phyloP scores from a whole-genome alignment of 2,797 vertebrate genomes.

The Galago senegalensis region DNA sequence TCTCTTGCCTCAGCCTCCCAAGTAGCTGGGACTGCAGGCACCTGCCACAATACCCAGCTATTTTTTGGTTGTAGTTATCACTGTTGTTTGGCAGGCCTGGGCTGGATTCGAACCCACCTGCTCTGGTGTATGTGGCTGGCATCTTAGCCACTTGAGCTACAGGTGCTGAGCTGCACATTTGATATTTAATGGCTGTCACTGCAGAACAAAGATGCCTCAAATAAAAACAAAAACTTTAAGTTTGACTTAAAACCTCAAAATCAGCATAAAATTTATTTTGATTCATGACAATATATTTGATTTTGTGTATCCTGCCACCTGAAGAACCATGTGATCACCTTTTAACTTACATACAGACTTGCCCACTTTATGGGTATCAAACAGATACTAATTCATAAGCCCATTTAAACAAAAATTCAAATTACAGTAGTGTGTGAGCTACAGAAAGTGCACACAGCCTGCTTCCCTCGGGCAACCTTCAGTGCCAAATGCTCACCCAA shows the following conservation, averaged over 20 bases:
- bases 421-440: background rate
- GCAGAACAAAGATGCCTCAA: background rate
- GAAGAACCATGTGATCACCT: background rate
- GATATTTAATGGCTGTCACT: background rate
- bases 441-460: background rate
- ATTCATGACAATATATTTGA: constrained; percentile 7
- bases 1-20: too few species aligned
- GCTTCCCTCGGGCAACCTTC: background rate
- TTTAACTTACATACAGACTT: background rate
- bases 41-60: too few species aligned
- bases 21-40: too few species aligned
- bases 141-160: too few species aligned
- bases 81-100: too few species aligned
- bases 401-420: background rate
- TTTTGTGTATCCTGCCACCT: background rate
- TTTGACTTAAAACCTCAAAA: constrained; percentile 10
- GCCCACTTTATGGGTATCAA: background rate
- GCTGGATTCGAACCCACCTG: too few species aligned
- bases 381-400: constrained; percentile 31
- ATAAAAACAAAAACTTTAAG: background rate
- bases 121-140: too few species aligned
- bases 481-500: background rate
- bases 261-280: background rate
- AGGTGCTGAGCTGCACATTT: background rate
- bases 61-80: too few species aligned